Evolutionary conservation across 1,140 invertebrate species (phyloP), one percentile per base, ranked within the genome.

Genomic region (Amphibalanus amphitrite): DNA sequence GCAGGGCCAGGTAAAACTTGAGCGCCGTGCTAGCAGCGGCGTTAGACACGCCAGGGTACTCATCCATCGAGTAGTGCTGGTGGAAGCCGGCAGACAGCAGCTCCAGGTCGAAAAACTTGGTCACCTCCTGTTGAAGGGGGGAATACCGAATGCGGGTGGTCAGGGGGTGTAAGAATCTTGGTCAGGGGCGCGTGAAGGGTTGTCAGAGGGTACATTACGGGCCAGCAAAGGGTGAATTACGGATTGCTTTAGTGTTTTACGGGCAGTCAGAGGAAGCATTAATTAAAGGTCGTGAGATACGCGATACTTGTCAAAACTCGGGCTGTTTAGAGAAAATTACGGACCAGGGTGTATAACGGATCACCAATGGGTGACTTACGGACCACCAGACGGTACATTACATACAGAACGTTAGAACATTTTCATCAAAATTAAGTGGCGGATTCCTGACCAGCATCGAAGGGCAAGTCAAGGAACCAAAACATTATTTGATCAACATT

Each of bases 1-100:
- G n/a, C 23, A 67, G 26, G 13, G 65, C 65, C 65, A 28, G 28
- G 28, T 67, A 28, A 3, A 20, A 28, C 20, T 17, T 10, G 10
- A 67, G 65, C 23, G 28, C 15, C 8, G 65, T 25, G 10, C 26
- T 67, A 26, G 65, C 65, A 4, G 65, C 65, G 8, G 65, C 65
- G 65, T 67, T 67, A 26, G 65, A 28, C 10, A 67, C 28, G 17
- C 26, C n/a, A 15, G 65, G 65, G 28, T 67, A 28, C 65, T 67
- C 65, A 26, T 67, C 28, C 65, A 67, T 26, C 28, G 65, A 28
- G 28, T 67, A 67, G 65, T 67, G 26, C 65, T 67, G 65, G 28
- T 67, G 28, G 65, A 67, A 67, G 15, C 65, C 65, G n/a, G 65
- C 3, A 3, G 65, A 67, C n/a, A 67, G 65, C 65, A 67, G 65